Evolutionary conservation across 1,140 invertebrate genomes (phyloP), one percentile per base, ranked within the genome.

Genomic region (Glomeris maerens): DNA sequence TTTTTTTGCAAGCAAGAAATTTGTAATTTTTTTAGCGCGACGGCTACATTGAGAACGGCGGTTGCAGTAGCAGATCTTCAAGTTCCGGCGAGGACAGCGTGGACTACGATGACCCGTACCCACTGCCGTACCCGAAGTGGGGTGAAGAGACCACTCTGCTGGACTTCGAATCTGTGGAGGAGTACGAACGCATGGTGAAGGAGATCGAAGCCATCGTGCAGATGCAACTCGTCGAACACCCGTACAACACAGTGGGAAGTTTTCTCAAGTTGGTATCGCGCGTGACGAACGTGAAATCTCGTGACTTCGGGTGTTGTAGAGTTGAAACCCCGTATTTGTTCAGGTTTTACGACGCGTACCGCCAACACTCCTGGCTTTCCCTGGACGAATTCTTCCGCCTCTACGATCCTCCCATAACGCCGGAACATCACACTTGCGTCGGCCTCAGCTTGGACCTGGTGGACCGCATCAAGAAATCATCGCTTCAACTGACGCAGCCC

Each of bases 241-340:
- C 82, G 66, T 93, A 92, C 65, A 84, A 90, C 68, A 89, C 84
- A 28, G 76, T 89, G 54, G 80, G 79, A 62, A 86, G 88, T 62
- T 87, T 89, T 65, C 65, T 87, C 31, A 74, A 69, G 74, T 77
- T 56, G 44, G 21, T n/a, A 50, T 55, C 7, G 40, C 20, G 7
- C 25, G 38, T 25, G 2, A 36, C 31, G 20, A 10, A 21, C 38
- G 26, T 36, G 10, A 3, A 47, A 10, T 28, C 45, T 2, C 17
- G 2, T 25, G 21, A 25, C 13, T 29, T 49, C 13, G 14, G 1
- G 25, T 20, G 21, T 46, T 17, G 17, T 4, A 25, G 27, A 5
- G 17, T 10, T 22, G 26, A 56, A 14, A n/a, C n/a, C n/a, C n/a
- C n/a, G n/a, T 31, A 27, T 28, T n/a, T 27, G 49, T 54, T 42